Evolutionary conservation across 1,140 invertebrate species (phyloP).

Genomic region (Sipha flava): DNA sequence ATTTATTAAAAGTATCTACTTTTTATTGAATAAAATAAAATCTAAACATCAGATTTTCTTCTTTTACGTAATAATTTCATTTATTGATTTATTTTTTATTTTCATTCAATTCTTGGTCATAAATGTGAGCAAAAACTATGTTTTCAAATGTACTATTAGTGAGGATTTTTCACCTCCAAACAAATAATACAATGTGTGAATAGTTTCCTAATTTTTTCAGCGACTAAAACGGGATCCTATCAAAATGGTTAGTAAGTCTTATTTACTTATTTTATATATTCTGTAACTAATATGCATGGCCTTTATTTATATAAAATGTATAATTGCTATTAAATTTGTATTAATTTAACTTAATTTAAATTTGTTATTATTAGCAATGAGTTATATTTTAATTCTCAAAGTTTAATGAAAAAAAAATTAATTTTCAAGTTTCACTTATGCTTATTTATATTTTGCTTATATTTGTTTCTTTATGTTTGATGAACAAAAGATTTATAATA

Average conservation of each 20-base stretch:
- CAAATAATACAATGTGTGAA: slow-evolving; percentile 19
- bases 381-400: slow-evolving; percentile 24
- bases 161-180: slow-evolving; percentile 2
- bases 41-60: neutral
- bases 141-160: neutral
- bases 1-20: neutral
- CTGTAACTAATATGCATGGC: slow-evolving; percentile 19
- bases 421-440: neutral
- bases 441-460: neutral
- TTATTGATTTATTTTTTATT: neutral
- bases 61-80: neutral
- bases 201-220: slow-evolving; percentile 33
- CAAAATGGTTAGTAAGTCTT: slow-evolving; percentile 33
- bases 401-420: no score
- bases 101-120: neutral
- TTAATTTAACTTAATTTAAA: neutral
- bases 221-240: slow-evolving; percentile 30
- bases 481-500: neutral
- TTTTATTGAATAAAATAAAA: neutral
- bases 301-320: neutral
- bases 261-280: slow-evolving; percentile 25
- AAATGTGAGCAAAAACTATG: neutral
- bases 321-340: neutral
- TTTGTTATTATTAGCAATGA: neutral
- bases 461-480: neutral